Base-by-base conservation (phyloP, 30 jellyfish, hydroid and myxozoan species). In the Aurelia aurita region DNA sequence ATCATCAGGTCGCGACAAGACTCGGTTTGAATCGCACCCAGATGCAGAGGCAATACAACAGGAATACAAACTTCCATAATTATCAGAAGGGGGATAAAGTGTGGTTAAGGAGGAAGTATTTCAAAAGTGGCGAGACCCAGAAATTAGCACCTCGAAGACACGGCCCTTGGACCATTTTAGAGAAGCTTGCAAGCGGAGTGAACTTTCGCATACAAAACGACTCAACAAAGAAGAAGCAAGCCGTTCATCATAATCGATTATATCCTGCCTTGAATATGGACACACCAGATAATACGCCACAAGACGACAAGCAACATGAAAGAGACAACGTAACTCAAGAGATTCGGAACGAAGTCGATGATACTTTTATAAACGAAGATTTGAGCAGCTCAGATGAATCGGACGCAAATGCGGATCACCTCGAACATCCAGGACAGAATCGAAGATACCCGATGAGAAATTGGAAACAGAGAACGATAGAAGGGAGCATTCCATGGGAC, bases 91-190 rank as follows among this genome's bases (percentile, higher is more conserved):
- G 64, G 10, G 64, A 53, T 53, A 53, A 53, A 53, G 25, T 53
- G 64, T 53, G 64, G 64, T 53, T 53, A 53, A 53, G 64, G 6
- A 53, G 64, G 64, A 53, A 53, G 20, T 53, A 53, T 53, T 53
- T 53, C 64, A 53, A 53, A 53, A 53, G 6, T 53, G 64, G 64
- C 8, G 64, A 53, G 6, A 53, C 64, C 20, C 20, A 26, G 80
- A 75, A 75, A 31, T 22, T 58, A n/a, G 14, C 82, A 5, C 77
- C 62, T 18, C 63, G 60, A 4, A 28, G 87, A 58, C 47, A 58
- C 87, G 87, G 77, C 8, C 87, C 87, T 3, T 75, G 58, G 87
- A 54, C 87, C 82, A 22, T 53, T 15, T 18, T 58, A 18, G 87
- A 58, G 69, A 75, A 75, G 47, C 51, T 51, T 76, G 79, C 76